Evolutionary conservation across 2,888 invertebrate species (phyloP), one percentile per base, ranked within the genome.

Genomic region (Cataglyphis rosenhaueri): DNA sequence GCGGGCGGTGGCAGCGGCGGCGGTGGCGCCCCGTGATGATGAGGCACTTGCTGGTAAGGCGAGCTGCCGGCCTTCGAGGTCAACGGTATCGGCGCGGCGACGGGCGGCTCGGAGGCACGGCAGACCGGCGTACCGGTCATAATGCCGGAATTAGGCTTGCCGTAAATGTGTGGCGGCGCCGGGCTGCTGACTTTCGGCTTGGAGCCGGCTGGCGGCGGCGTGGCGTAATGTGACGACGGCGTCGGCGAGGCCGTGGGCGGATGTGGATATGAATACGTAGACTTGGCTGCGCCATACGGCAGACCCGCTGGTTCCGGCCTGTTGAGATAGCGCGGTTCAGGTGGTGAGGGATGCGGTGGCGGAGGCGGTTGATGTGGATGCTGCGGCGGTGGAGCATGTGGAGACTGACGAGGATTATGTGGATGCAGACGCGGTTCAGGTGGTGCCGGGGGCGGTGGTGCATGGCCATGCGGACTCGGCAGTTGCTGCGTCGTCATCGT

Each of bases 161-260:
- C 97, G 93, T 97, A 97, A 85, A 97, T 96, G 92, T 97, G 97
- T 74, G 96, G 97, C 65, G 97, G 97, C 81, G 97, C 97, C 0
- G 97, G 97, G 92, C 97, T 97, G 91, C 97, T 97, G 65, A 97
- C 97, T 91, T 94, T 87, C 92, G 95, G 86, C 94, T 95, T 86
- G 94, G 95, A 95, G 88, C 96, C 95, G 89, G 95, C 94, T 92
- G 95, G 92, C 9, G 95, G 90, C 91, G 96, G 92, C 94, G 96
- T 93, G 89, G 96, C 93, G 92, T 95, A 93, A 1, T 92, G 92
- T 41, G 70, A 59, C 70, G 75, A 52, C 38, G 48, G 21, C 48
- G 70, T 44, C 57, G 95, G 95, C 94, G 95, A 92, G 92, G 95
- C 94, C 87, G 94, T 95, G 44, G 95, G 95, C 44, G 95, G 95